Conservation (phyloP, 2,888 invertebrate species). For the Agrochola lychnidis region DNA sequence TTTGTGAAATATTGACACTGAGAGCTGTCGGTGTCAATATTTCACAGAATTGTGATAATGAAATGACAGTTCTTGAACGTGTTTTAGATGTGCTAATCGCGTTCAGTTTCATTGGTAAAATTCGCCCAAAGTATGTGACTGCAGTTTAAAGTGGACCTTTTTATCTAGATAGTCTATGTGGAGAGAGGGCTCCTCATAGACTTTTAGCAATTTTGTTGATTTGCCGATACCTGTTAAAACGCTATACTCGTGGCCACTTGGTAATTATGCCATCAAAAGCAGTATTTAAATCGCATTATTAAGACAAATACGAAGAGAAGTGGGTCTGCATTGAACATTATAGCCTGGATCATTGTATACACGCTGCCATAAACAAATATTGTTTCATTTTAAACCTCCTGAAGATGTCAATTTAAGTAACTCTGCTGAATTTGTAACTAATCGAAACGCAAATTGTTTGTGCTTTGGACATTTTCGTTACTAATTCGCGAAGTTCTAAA, state of each 20-base stretch:
- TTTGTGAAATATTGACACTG: too few relatives aligned
- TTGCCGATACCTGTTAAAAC: neutral
- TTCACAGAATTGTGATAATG: too few relatives aligned
- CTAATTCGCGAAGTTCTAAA: neutral
- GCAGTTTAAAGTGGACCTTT: too few relatives aligned
- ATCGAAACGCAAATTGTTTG: neutral
- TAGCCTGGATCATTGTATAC: constrained; percentile 25
- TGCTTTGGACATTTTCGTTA: neutral
- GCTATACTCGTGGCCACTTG: constrained; percentile 49
- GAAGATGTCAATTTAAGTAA: neutral
- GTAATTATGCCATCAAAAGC: constrained; percentile 61
- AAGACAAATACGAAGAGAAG: constrained; percentile 53
- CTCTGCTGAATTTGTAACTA: neutral
- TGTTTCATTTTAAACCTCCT: neutral
- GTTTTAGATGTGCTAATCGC: too few relatives aligned
- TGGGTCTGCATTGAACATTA: constrained; percentile 49
- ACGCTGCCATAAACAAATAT: neutral
- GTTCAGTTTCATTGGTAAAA: too few relatives aligned
- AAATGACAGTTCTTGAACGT: too few relatives aligned
- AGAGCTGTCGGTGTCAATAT: too few relatives aligned
- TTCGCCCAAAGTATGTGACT: too few relatives aligned
- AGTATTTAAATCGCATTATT: constrained; percentile 66
- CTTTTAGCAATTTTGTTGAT: neutral
- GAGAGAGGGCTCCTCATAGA: neutral
- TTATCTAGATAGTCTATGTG: too few relatives aligned